Percentiles rank a stretch among this genome's conserved stretches.
phyloP scores from a whole-genome alignment of 2,888 invertebrate genomes.

The Oegoconia quadripuncta region DNA sequence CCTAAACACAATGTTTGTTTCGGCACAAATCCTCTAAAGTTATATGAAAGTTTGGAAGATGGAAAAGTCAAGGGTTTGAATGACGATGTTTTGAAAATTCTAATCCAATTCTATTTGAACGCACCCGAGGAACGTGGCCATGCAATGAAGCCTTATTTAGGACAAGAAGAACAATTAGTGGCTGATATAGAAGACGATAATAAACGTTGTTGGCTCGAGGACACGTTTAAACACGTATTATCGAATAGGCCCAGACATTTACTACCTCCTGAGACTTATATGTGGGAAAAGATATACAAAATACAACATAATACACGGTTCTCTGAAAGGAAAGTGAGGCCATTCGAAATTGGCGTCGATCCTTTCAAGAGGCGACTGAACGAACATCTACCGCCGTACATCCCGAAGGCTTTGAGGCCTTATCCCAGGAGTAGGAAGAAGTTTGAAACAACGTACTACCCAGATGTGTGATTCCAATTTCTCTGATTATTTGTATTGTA shows the following conservation, averaged over 20 bases:
- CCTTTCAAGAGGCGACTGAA: slow-evolving; percentile 82
- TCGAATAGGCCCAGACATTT: slow-evolving; percentile 83
- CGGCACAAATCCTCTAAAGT: slow-evolving; percentile 83
- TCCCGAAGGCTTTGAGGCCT: slow-evolving; percentile 83
- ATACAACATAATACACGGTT: slow-evolving; percentile 83
- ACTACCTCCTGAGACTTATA: slow-evolving; percentile 83
- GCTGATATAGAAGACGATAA: slow-evolving; percentile 85
- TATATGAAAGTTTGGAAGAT: slow-evolving; percentile 87
- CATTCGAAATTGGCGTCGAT: slow-evolving; percentile 82
- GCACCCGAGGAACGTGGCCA: slow-evolving; percentile 80
- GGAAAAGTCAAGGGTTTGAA: slow-evolving; percentile 88
- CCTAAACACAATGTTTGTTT: slow-evolving; percentile 89
- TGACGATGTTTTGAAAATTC: slow-evolving; percentile 84
- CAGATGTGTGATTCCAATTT: slow-evolving; percentile 74
- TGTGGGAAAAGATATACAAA: slow-evolving; percentile 92
- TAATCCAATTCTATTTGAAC: slow-evolving; percentile 88
- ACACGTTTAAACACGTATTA: slow-evolving; percentile 82
- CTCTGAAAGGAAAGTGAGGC: slow-evolving; percentile 83
- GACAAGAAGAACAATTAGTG: slow-evolving; percentile 71
- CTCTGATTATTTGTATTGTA: too few species aligned
- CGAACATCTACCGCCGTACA: slow-evolving; percentile 83
- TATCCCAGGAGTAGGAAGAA: slow-evolving; percentile 81
- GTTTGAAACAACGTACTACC: slow-evolving; percentile 84
- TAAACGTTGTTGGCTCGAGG: slow-evolving; percentile 84
- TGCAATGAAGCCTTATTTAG: slow-evolving; percentile 87